phyloP scores from a whole-genome alignment of 2,797 vertebrate species.

The Halcyon badia region DNA sequence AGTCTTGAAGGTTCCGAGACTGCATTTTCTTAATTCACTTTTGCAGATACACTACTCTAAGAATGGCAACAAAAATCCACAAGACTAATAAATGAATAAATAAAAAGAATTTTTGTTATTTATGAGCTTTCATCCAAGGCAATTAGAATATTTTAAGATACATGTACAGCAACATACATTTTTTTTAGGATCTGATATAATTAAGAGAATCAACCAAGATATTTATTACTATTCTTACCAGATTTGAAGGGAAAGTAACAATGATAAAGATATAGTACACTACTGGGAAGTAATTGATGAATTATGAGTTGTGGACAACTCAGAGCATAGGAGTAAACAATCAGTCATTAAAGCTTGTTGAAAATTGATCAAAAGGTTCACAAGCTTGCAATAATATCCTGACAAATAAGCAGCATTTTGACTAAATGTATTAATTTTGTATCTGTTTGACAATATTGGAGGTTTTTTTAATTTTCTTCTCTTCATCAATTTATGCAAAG shows the following conservation, averaged over 20 bases:
- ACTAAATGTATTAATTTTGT: background rate
- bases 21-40: background rate
- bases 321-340: background rate
- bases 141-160: background rate
- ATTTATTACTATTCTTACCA: background rate
- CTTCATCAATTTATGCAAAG: background rate
- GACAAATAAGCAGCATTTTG: background rate
- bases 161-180: background rate
- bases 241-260: background rate
- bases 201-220: background rate
- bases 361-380: background rate
- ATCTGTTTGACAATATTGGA: background rate
- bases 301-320: background rate
- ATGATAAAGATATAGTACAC: background rate
- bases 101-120: background rate
- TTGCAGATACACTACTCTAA: background rate
- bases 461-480: background rate
- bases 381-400: background rate
- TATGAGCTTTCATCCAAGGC: background rate
- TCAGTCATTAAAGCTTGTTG: background rate
- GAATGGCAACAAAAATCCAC: background rate
- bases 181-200: background rate
- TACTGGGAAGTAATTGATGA: background rate
- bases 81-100: background rate
- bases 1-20: background rate